phyloP scores from a whole-genome alignment of 2,797 vertebrate genomes.

The Macrochelys suwanniensis region DNA sequence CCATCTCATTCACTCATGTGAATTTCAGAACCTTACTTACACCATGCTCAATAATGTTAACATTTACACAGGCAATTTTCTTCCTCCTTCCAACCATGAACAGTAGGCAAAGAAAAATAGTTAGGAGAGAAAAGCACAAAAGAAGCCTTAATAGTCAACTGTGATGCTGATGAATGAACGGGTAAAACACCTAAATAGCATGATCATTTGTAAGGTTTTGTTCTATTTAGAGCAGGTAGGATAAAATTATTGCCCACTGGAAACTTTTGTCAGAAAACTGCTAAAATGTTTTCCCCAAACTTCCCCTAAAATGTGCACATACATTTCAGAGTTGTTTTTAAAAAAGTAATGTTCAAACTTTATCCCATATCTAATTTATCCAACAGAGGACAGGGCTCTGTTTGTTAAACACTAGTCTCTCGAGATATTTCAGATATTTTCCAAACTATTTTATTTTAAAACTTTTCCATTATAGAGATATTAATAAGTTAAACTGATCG shows the following conservation, averaged over 20 bases:
- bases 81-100: background rate
- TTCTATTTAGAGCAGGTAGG: background rate
- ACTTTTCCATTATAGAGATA: background rate
- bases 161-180: background rate
- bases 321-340: background rate
- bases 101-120: background rate
- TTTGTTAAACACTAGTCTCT: background rate
- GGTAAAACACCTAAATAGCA: background rate
- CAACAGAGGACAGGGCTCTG: background rate
- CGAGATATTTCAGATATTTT: background rate
- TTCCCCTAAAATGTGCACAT: background rate
- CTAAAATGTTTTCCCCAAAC: background rate
- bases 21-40: background rate
- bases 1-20: background rate
- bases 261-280: background rate
- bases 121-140: background rate
- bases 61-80: background rate
- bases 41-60: background rate
- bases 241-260: background rate
- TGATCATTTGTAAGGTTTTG: background rate
- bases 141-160: background rate
- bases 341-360: background rate
- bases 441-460: background rate
- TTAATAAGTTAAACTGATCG: background rate
- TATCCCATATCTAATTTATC: background rate